Conservation (phyloP, 2,113 vertebrate genomes). For the Raphicerus campestris region DNA sequence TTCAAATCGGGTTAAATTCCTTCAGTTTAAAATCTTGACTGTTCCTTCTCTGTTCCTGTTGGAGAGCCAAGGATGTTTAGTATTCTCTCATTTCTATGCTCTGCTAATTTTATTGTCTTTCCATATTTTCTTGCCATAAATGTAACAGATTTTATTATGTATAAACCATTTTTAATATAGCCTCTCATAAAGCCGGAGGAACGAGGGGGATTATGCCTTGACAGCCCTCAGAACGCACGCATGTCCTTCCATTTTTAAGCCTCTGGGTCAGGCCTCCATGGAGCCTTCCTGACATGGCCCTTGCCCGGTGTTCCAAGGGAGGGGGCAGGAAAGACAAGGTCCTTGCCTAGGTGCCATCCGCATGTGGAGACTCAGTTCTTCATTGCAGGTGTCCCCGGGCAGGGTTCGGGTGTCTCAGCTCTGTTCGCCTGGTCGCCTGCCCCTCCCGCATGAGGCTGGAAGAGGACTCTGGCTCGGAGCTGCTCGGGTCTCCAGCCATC, state of each 20-base stretch:
- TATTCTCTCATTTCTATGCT: conserved; percentile 70
- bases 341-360: accelerated
- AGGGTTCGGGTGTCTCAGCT: too few relatives aligned
- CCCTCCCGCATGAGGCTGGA: accelerated
- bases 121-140: conserved; percentile 76
- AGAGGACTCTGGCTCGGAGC: accelerated
- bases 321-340: not conserved
- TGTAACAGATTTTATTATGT: conserved; percentile 75
- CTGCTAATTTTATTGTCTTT: conserved; percentile 76
- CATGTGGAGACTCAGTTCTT: not conserved
- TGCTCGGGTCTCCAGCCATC: accelerated
- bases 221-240: not conserved
- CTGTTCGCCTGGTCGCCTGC: accelerated
- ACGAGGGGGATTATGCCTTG: not conserved
- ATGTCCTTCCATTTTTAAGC: not conserved
- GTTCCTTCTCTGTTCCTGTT: conserved; percentile 52
- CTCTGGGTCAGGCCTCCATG: not conserved
- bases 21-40: conserved; percentile 28
- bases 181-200: conserved; percentile 61
- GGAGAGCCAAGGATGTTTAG: conserved; percentile 57
- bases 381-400: not conserved
- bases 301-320: accelerated
- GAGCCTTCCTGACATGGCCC: not conserved
- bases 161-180: conserved; percentile 77
- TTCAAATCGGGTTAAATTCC: conserved; percentile 64